Percentiles rank a stretch among this genome's conserved stretches.
These are phyloP conservation scores for Manacus vitellinus DNA, from an alignment of 2,113 vertebrate genomes.

Conservation along the genomic window DNA sequence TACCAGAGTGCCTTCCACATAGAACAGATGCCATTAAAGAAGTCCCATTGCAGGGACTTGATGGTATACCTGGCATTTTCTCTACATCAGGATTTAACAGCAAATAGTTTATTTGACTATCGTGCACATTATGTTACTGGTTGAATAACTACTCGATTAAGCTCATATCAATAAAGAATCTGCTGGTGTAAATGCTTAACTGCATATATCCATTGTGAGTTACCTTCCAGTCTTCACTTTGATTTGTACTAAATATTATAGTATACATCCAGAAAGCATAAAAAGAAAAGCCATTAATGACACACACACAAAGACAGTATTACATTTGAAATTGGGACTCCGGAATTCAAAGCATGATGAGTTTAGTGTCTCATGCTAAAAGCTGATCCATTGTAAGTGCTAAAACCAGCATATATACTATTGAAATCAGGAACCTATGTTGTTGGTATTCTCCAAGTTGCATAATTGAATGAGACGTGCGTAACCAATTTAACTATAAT, in stretches of 20 bases:
- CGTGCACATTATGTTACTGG: not conserved
- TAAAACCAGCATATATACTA: not conserved
- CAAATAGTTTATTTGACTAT: not conserved
- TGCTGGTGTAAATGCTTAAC: not conserved
- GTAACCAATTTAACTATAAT: slow-evolving; percentile 29
- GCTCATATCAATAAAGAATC: not conserved
- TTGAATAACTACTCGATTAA: not conserved
- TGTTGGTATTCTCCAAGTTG: slow-evolving; percentile 31
- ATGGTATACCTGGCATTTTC: not conserved
- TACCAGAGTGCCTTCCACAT: not conserved
- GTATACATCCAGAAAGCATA: not conserved
- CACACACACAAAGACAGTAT: not conserved
- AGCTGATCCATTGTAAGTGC: slow-evolving; percentile 8
- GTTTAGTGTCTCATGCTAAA: not conserved
- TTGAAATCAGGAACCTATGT: slow-evolving; percentile 20
- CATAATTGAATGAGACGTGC: slow-evolving; percentile 34
- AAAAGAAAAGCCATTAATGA: slow-evolving; percentile 1
- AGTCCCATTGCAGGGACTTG: not conserved
- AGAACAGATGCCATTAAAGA: not conserved
- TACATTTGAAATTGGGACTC: not conserved
- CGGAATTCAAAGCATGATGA: not conserved
- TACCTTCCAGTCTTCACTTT: not conserved
- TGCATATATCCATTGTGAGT: not conserved
- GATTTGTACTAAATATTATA: not conserved
- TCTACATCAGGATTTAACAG: not conserved